Evolutionary conservation across 2,113 vertebrate species (phyloP).

Genomic region (Hippolais icterina): DNA sequence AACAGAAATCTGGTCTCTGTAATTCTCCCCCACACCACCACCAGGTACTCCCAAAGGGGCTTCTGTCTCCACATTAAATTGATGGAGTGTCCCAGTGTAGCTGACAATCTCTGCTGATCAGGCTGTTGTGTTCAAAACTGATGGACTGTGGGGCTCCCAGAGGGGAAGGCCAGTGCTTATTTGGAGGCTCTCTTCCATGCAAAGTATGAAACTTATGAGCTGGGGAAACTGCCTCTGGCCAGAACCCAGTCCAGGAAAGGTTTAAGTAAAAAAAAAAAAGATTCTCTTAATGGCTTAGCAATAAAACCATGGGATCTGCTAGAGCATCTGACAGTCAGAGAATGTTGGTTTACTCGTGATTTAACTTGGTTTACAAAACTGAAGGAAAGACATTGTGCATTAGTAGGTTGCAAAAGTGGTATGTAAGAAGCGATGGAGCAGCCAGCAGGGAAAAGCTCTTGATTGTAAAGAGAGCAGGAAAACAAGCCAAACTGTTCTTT

Average conservation of each 20-base stretch:
- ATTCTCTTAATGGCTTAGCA: neutral
- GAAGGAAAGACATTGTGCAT: neutral
- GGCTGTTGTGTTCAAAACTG: neutral
- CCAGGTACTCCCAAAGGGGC: neutral
- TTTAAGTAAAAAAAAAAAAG: neutral
- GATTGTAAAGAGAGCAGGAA: neutral
- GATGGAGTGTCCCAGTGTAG: neutral
- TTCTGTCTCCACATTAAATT: conserved; percentile 6
- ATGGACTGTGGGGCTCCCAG: neutral
- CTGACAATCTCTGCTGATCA: neutral
- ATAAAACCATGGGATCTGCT: neutral
- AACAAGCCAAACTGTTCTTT: neutral
- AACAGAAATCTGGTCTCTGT: neutral
- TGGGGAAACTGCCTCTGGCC: neutral
- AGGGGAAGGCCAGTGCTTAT: neutral
- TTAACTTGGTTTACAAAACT: neutral
- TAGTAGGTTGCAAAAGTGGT: neutral
- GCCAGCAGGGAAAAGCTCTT: neutral
- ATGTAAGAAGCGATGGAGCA: neutral
- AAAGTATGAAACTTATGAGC: neutral
- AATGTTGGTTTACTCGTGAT: neutral
- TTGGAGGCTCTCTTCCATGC: neutral
- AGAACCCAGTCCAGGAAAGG: neutral
- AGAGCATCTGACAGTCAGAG: neutral
- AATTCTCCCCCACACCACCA: neutral